Conservation (phyloP, 2,113 vertebrate species). For the Gulo gulo region DNA sequence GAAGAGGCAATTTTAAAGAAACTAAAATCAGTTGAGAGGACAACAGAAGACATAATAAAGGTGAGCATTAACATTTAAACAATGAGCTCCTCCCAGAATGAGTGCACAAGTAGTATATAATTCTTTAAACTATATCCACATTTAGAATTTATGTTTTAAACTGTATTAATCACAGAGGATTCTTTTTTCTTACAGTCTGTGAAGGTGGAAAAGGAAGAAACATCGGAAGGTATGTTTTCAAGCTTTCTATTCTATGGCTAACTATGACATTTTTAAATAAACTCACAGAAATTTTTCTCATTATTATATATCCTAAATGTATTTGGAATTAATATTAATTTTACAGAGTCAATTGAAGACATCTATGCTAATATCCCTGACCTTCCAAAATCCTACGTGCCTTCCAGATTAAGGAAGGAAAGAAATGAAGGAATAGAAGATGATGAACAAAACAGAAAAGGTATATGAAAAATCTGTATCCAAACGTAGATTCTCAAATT, state of each 20-base stretch:
- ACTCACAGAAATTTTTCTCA: neutral
- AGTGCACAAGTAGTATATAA: neutral
- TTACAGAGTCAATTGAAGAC: slow-evolving; percentile 82
- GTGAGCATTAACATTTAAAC: slow-evolving; percentile 79
- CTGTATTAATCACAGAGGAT: slow-evolving; percentile 45
- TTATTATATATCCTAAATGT: slow-evolving; percentile 7
- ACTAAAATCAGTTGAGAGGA: slow-evolving; percentile 93
- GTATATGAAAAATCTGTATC: slow-evolving; percentile 76
- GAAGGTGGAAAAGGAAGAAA: slow-evolving; percentile 86
- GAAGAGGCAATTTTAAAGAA: slow-evolving; percentile 91
- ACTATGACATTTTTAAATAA: neutral
- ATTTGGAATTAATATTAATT: slow-evolving; percentile 56
- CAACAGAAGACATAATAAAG: slow-evolving; percentile 95
- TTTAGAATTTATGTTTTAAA: slow-evolving; percentile 54
- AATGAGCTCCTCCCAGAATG: neutral
- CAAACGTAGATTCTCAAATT: neutral
- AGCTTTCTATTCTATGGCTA: neutral
- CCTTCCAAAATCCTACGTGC: slow-evolving; percentile 84
- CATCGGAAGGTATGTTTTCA: slow-evolving; percentile 87
- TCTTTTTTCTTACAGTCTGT: slow-evolving; percentile 88
- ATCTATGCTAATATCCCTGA: slow-evolving; percentile 87
- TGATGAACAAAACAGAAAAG: slow-evolving; percentile 88
- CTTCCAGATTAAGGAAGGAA: slow-evolving; percentile 81
- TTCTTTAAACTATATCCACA: neutral
- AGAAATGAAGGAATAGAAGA: slow-evolving; percentile 70